Evolutionary conservation across 2,888 invertebrate genomes (phyloP), one percentile per base, ranked within the genome.

Genomic region (Perithous albicinctus): DNA sequence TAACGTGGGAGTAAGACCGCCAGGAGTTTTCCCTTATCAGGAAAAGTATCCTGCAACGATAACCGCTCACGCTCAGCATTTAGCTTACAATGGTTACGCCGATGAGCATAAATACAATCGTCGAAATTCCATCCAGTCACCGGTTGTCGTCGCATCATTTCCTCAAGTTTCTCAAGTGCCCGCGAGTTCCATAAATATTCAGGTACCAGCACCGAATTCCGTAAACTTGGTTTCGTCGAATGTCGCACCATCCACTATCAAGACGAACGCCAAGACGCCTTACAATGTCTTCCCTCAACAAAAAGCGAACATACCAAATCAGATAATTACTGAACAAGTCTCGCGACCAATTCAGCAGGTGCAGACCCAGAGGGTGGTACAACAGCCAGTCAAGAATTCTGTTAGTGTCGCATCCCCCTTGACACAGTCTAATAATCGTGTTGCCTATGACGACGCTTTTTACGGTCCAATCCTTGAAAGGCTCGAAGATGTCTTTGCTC

Each of bases 391-490:
- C n/a, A 87, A 85, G 8, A 75, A 20, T 29, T 56, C 80, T 0
- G 56, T 43, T 3, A 59, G 15, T 15, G 4, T 74, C 61, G 29
- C 43, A 26, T 12, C 74, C 48, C 20, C 67, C 12, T 15, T 41
- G 59, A 74, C 41, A 26, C 70, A 69, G 8, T 26, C 69, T 7
- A 78, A 61, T 66, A 83, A 82, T 69, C 78, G 66, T 18, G 73
- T 76, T 29, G 38, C 35, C 0, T 88, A 87, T 64, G 91, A 91
- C 20, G 92, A 92, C 66, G 85, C 94, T 8, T 98, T 97, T 93
- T 98, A 97, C 92, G 96, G 96, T 12, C 95, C 96, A 0, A 95
- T 98, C 63, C 91, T 98, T 69, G 95, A 95, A n/a, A 95, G 96
- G 88, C 95, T 98, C 63, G 97, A 97, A 88, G 94, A 95, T 41